Conservation (phyloP, 1,140 invertebrate genomes). For the Cydia strobilella region DNA sequence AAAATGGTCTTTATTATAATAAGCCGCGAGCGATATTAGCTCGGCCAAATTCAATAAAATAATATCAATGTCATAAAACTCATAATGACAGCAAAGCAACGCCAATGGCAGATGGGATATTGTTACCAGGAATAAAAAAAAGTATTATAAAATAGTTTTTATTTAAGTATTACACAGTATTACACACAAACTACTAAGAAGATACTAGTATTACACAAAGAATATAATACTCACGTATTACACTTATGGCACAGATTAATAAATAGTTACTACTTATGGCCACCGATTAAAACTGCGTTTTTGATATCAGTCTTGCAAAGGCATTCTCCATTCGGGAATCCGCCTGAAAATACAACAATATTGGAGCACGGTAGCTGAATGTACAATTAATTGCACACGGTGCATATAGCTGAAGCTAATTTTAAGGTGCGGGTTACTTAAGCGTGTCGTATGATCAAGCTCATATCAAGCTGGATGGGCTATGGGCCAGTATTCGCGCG, state of each 20-base stretch:
- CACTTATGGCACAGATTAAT: too few species aligned
- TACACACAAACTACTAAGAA: too few species aligned
- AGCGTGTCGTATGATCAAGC: too few species aligned
- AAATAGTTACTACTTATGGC: too few species aligned
- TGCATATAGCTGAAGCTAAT: background rate
- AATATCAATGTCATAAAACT: conserved; percentile 1
- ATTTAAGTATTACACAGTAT: background rate
- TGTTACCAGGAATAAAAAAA: conserved; percentile 10
- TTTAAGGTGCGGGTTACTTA: too few species aligned
- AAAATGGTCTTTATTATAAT: conserved; percentile 27
- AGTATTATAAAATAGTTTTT: background rate
- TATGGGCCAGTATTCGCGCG: too few species aligned
- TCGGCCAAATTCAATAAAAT: conserved; percentile 1
- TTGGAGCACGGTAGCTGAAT: background rate
- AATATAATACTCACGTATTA: too few species aligned
- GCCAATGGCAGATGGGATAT: background rate
- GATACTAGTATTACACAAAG: too few species aligned
- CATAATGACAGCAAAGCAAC: background rate
- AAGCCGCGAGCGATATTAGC: background rate
- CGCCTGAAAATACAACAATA: background rate
- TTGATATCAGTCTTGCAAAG: background rate
- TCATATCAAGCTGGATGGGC: too few species aligned
- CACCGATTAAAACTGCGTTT: too few species aligned
- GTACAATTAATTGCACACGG: background rate
- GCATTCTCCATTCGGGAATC: conserved; percentile 13